Evolutionary conservation across 2,888 invertebrate genomes (phyloP).

Genomic region (Limnephilus rhombicus): DNA sequence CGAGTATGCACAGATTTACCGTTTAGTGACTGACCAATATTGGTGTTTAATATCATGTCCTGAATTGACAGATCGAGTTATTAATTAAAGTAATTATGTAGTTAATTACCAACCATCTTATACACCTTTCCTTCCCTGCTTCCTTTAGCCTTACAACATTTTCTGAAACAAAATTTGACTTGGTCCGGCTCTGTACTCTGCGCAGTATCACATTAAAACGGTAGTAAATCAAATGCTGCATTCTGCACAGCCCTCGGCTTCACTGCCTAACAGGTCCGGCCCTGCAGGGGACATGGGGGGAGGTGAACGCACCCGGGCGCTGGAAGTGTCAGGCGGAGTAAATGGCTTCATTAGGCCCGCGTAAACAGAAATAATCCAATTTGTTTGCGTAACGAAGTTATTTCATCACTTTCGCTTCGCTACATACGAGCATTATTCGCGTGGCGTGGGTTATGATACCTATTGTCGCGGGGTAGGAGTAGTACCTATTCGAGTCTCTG

Average conservation of each 20-base stretch:
- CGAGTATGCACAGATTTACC: no score
- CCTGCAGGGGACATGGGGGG: not conserved
- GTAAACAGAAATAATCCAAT: constrained; percentile 42
- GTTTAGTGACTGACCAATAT: no score
- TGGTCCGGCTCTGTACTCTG: not conserved
- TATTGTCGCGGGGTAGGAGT: not conserved
- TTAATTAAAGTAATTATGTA: no score
- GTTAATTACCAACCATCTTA: no score
- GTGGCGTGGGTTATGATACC: not conserved
- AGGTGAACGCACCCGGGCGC: constrained; percentile 15
- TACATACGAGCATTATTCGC: not conserved
- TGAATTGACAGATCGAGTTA: no score
- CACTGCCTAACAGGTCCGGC: not conserved
- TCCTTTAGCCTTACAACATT: not conserved
- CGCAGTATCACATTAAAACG: not conserved
- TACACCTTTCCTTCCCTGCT: not conserved
- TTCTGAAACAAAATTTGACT: not conserved
- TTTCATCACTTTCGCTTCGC: constrained; percentile 7
- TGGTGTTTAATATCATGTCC: no score
- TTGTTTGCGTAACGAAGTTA: constrained; percentile 3
- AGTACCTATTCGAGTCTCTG: not conserved
- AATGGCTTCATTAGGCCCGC: constrained; percentile 39
- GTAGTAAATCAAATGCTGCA: not conserved
- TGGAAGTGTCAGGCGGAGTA: constrained; percentile 14
- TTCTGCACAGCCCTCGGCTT: not conserved